Conservation (phyloP, 2,113 vertebrate species). For the Coptodon rendalli region DNA sequence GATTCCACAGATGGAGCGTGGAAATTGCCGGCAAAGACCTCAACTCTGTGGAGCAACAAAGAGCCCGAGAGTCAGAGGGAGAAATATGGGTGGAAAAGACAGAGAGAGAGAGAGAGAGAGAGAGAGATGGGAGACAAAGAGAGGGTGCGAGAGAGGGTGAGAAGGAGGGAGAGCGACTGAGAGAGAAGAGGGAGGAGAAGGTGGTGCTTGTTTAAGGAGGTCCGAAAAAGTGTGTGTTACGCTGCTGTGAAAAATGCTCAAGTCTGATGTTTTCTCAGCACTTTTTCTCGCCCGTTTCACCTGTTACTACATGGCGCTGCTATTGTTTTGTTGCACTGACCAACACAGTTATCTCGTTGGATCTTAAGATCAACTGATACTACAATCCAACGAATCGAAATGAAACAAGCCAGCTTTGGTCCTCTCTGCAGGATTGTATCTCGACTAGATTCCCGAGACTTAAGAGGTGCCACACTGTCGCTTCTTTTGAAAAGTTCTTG, state of each 20-base stretch:
- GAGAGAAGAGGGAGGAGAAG: constrained; percentile 34
- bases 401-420: neutral
- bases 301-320: neutral
- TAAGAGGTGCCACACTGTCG: constrained; percentile 53
- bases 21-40: constrained; percentile 92
- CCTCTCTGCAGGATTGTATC: neutral
- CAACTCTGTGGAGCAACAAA: constrained; percentile 90
- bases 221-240: neutral
- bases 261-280: neutral
- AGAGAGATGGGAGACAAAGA: constrained; percentile 70
- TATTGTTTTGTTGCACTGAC: neutral
- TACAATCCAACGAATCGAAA: neutral
- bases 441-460: neutral
- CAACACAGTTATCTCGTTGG: neutral
- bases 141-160: neutral
- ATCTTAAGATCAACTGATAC: neutral
- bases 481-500: constrained; percentile 22
- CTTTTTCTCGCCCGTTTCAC: neutral
- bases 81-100: constrained; percentile 82
- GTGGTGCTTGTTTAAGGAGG: constrained; percentile 52
- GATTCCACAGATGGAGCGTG: constrained; percentile 99
- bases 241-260: neutral
- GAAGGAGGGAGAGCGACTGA: constrained; percentile 49
- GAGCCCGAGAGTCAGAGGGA: constrained; percentile 62
- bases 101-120: constrained; percentile 78